Evolutionary conservation across 2,888 invertebrate genomes (phyloP).

Genomic region (Cetonia aurata): DNA sequence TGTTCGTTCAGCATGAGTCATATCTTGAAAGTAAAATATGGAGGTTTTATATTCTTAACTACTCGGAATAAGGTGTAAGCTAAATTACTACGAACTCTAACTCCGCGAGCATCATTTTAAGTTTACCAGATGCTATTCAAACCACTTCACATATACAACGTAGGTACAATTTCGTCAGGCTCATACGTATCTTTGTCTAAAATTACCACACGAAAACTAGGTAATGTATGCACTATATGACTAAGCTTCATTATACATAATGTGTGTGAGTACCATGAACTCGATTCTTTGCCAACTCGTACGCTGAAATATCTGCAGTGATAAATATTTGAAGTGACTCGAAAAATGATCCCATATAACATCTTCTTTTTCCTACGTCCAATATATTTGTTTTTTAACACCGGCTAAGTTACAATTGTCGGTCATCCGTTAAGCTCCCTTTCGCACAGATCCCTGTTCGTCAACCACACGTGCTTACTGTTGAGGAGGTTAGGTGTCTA

Average conservation of each 20-base stretch:
- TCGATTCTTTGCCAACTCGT: constrained; percentile 14
- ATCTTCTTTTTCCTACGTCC: constrained; percentile 3
- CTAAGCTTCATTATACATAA: constrained; percentile 21
- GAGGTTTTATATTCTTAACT: too few species aligned
- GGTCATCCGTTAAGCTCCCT: constrained; percentile 1
- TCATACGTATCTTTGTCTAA: constrained; percentile 16
- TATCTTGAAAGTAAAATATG: too few species aligned
- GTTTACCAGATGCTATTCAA: too few species aligned
- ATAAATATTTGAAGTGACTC: not conserved
- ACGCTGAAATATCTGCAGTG: not conserved
- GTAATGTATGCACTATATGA: constrained; percentile 21
- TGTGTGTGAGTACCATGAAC: not conserved
- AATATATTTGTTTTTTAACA: constrained; percentile 5
- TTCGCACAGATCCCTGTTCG: constrained; percentile 16
- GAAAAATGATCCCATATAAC: not conserved
- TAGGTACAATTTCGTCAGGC: not conserved
- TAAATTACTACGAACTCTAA: too few species aligned
- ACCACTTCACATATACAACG: too few species aligned
- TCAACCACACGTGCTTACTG: not conserved
- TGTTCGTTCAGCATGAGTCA: too few species aligned
- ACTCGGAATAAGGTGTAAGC: too few species aligned
- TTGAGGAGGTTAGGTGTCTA: constrained; percentile 24
- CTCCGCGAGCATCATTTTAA: too few species aligned
- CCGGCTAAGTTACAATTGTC: not conserved
- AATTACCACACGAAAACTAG: constrained; percentile 16